phyloP scores from a whole-genome alignment of 1,140 invertebrate species.

The Heliconius hermathena region DNA sequence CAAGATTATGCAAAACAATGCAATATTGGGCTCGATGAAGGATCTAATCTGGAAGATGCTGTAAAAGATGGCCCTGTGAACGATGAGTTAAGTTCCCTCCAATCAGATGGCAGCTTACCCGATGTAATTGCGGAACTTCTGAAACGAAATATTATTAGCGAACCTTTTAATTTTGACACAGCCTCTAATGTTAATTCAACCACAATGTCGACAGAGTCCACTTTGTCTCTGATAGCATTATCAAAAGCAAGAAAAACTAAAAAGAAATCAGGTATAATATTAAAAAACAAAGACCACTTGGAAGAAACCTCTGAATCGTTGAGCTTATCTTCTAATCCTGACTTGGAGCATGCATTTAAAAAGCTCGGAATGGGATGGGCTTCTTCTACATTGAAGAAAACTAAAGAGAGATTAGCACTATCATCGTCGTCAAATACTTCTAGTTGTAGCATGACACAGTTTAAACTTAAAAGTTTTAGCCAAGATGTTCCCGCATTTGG shows the following conservation, averaged over 20 bases:
- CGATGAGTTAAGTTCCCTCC: constrained; percentile 68
- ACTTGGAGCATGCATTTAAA: constrained; percentile 83
- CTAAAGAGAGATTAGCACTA: constrained; percentile 84
- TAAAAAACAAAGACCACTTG: constrained; percentile 62
- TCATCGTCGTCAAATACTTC: constrained; percentile 84
- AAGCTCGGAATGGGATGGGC: constrained; percentile 85
- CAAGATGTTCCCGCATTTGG: constrained; percentile 55
- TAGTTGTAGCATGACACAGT: constrained; percentile 68
- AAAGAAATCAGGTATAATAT: constrained; percentile 47
- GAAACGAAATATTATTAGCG: constrained; percentile 74
- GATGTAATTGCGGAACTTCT: constrained; percentile 76
- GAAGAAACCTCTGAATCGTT: constrained; percentile 73
- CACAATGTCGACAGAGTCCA: constrained; percentile 68
- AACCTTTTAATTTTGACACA: constrained; percentile 72
- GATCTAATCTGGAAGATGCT: constrained; percentile 56
- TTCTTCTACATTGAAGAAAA: constrained; percentile 85
- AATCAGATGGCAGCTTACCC: constrained; percentile 75
- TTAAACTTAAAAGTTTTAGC: constrained; percentile 58
- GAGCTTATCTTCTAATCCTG: constrained; percentile 74
- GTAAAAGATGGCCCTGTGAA: constrained; percentile 51
- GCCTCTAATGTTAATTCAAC: constrained; percentile 68
- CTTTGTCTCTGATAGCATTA: constrained; percentile 64
- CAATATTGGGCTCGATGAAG: constrained; percentile 63
- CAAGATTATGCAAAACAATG: constrained; percentile 74
- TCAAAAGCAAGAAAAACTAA: constrained; percentile 58